Evolutionary conservation across 2,113 vertebrate genomes (phyloP).

Genomic region (Vidua chalybeata): DNA sequence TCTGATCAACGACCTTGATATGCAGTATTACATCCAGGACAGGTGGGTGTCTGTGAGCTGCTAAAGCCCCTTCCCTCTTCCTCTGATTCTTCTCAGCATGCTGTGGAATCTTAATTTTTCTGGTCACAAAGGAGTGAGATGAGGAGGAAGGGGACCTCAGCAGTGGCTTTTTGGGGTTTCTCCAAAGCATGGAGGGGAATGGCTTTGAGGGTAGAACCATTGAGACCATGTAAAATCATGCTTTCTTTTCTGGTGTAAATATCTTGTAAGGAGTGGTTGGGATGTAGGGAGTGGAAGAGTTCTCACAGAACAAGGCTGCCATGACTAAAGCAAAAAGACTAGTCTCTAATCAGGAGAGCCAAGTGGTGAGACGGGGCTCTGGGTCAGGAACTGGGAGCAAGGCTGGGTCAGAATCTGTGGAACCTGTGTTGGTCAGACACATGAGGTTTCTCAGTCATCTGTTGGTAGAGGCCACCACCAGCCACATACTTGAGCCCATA

Average conservation of each 20-base stretch:
- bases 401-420: not conserved
- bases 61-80: not conserved
- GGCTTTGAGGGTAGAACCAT: not conserved
- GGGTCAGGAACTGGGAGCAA: not conserved
- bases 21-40: slow-evolving; percentile 99
- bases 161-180: not conserved
- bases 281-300: not conserved
- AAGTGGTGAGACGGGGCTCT: not conserved
- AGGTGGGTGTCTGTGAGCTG: slow-evolving; percentile 75
- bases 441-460: not conserved
- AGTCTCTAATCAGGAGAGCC: not conserved
- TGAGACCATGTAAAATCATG: not conserved
- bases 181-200: not conserved
- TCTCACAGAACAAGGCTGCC: not conserved
- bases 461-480: not conserved
- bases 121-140: not conserved
- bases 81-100: not conserved
- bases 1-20: slow-evolving; percentile 95
- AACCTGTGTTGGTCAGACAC: not conserved
- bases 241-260: not conserved
- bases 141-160: not conserved
- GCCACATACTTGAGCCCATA: fast-evolving
- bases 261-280: not conserved
- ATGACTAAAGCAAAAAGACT: not conserved
- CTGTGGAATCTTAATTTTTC: not conserved